Percentiles rank a stretch among this genome's conserved stretches.
phyloP scores from a whole-genome alignment of 1,140 invertebrate species.

The Caenorhabditis inopinata region DNA sequence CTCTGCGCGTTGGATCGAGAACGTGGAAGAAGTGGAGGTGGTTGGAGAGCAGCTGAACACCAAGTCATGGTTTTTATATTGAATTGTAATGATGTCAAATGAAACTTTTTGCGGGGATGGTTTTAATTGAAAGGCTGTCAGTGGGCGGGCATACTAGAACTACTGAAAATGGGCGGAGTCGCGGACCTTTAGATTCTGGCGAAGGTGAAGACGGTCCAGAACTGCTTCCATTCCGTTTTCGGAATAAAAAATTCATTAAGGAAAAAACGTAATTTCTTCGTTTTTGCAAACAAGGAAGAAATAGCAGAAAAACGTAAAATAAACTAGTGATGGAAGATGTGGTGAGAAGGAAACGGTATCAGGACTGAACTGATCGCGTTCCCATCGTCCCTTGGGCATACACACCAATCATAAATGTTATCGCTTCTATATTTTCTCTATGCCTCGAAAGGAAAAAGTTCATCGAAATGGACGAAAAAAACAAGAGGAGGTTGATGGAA shows the following conservation, averaged over 20 bases:
- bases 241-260: constrained; percentile 21
- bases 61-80: background rate
- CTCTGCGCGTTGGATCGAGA: background rate
- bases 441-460: too few species aligned
- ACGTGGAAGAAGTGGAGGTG: constrained; percentile 9
- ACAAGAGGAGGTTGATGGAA: too few species aligned
- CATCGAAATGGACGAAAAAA: too few species aligned
- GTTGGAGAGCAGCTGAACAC: constrained; percentile 24
- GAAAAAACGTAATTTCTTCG: background rate
- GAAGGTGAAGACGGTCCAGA: constrained; percentile 5
- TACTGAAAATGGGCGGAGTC: background rate
- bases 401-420: constrained; percentile 1
- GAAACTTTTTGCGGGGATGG: too few species aligned
- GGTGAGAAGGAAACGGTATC: background rate
- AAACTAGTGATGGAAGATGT: background rate
- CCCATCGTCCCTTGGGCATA: background rate
- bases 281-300: constrained; percentile 8
- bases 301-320: background rate
- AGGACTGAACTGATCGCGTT: constrained; percentile 3
- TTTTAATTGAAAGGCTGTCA: too few species aligned
- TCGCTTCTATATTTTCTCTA: background rate
- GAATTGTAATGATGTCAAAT: too few species aligned
- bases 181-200: constrained; percentile 19
- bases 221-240: constrained; percentile 18
- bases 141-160: too few species aligned